Base-by-base conservation (phyloP, 2,888 invertebrate species). In the Leptinotarsa juncta region DNA sequence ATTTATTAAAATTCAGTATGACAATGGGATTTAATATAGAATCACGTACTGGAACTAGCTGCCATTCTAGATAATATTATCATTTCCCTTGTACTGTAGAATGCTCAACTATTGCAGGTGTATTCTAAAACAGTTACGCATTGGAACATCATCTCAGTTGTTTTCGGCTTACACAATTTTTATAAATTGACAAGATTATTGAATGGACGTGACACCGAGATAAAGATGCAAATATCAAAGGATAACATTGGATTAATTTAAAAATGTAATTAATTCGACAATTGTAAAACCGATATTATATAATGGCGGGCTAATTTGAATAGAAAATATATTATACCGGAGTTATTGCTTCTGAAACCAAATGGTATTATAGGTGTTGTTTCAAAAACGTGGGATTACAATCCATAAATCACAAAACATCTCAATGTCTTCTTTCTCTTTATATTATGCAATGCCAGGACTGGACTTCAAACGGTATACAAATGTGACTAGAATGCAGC, bases 351-450 rank as follows among this genome's bases (percentile, higher is more conserved):
- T 62, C 62, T 62, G 62, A 62, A 62, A 62, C 14, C 62, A 10
- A 62, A 62, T 32, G 16, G 32, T 62, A 32, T 16, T n/a, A 62
- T 42, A 42, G 62, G 62, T 62, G 62, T 32, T 62, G 62, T 32
- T 62, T 26, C 12, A 16, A 42, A 32, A 62, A 62, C 26, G 14
- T 32, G 26, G 62, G 62, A 32, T 18, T 42, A 60, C 42, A 32
- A 42, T 62, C 18, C 62, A 62, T 62, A 62, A 62, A 62, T 62
- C 62, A 62, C 62, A 42, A 20, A 62, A 26, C 32, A 62, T 32
- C 62, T 62, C 62, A 62, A 62, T 62, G 62, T 32, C 62, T 62
- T 62, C 62, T 62, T 62, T 62, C 62, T 62, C 62, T 62, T 62
- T n/a, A 32, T 62, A n/a, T 62, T 15, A 62, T 62, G 42, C n/a